Conservation (phyloP, 2,888 invertebrate species). For the Zaprionus lineosus region DNA sequence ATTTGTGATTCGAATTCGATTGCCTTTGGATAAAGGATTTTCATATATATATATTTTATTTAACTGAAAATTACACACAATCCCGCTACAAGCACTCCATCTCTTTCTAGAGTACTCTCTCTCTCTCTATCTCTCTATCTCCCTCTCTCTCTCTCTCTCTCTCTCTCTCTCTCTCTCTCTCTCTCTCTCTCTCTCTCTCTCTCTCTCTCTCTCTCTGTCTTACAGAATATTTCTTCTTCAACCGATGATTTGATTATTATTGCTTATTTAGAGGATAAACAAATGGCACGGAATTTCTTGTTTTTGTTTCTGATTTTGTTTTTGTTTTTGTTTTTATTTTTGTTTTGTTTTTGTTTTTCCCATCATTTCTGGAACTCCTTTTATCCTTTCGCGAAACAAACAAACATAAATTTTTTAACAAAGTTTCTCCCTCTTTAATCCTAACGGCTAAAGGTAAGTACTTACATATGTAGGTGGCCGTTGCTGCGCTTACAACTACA, state of each 20-base stretch:
- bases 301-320: conserved; percentile 14
- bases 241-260: conserved; percentile 74
- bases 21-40: conserved; percentile 67
- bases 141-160: conserved; percentile 2
- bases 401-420: conserved; percentile 64
- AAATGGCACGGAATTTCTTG: conserved; percentile 77
- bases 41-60: conserved; percentile 28
- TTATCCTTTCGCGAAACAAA: too few relatives aligned
- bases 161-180: background rate
- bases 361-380: too few relatives aligned
- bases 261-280: conserved; percentile 69
- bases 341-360: too few relatives aligned
- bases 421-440: conserved; percentile 20
- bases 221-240: conserved; percentile 39
- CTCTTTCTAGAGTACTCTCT: background rate
- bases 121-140: background rate
- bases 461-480: conserved; percentile 39
- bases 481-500: conserved; percentile 80
- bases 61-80: conserved; percentile 62
- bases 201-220: background rate
- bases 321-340: conserved; percentile 41
- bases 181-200: background rate
- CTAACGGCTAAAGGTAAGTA: conserved; percentile 28
- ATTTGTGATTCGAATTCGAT: conserved; percentile 75
- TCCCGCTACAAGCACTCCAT: conserved; percentile 42